These are phyloP conservation scores for Euleptes europaea DNA, from an alignment of 2,113 vertebrate species.

Conservation along the genomic window DNA sequence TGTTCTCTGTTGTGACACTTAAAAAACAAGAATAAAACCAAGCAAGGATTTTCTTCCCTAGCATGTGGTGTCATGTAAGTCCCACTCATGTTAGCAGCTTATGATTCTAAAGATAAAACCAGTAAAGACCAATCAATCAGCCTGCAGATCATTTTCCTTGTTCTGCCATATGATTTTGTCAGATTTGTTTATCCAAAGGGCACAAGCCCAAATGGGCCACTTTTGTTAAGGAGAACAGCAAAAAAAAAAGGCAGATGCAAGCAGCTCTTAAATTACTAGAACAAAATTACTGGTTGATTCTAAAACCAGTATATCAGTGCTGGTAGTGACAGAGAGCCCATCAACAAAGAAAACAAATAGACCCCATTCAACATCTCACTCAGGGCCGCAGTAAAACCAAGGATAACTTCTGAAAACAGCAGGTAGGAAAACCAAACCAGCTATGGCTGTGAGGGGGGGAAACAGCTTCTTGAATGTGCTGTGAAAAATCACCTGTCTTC, in stretches of 20 bases:
- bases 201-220: not conserved
- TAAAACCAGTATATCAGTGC: not conserved
- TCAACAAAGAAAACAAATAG: slow-evolving; percentile 42
- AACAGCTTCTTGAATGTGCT: slow-evolving; percentile 43
- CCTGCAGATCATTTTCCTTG: not conserved
- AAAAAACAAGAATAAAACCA: slow-evolving; percentile 6
- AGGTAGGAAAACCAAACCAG: slow-evolving; percentile 53
- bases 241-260: not conserved
- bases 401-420: slow-evolving; percentile 43
- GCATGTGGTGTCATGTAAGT: not conserved
- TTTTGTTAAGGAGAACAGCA: slow-evolving; percentile 10
- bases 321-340: not conserved
- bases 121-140: not conserved
- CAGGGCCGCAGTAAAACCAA: slow-evolving; percentile 18
- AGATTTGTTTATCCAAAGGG: not conserved
- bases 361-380: slow-evolving; percentile 8
- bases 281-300: not conserved
- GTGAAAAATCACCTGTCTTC: slow-evolving; percentile 75
- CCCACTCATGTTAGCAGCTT: slow-evolving; percentile 46
- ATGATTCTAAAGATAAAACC: slow-evolving; percentile 19
- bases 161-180: not conserved
- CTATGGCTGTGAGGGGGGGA: not conserved
- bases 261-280: slow-evolving; percentile 24
- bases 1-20: not conserved
- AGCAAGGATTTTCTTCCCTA: slow-evolving; percentile 26